Evolutionary conservation across 2,888 invertebrate genomes (phyloP), one percentile per base, ranked within the genome.

Genomic region (Bombylius discolor): DNA sequence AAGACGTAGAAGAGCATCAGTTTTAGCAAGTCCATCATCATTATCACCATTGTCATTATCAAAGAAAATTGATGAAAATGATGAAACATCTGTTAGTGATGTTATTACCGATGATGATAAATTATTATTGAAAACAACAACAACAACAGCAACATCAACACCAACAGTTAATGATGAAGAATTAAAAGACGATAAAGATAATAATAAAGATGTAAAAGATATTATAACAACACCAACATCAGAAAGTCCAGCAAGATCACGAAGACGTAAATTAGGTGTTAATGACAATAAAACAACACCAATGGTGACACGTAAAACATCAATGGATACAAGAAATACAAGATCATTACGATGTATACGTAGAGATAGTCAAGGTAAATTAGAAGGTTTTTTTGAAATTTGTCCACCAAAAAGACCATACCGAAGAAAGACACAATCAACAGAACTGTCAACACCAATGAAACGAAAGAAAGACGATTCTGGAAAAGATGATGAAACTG

Each of bases 111-210:
- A 51, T 12, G 49, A 42, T 34, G 36, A 13, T 11, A 36, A 58
- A 53, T 33, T 52, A 23, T 47, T 47, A 8, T 8, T 36, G 11
- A 14, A n/a, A n/a, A 14, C 14, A 4, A 14, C 45, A 7, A 1
- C 44, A 5, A 7, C 45, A 55, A 5, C 57, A 58, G 9, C 53
- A 52, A 31, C 58, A 52, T 8, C 58, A 56, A 31, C 59, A 57
- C 51, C 58, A 33, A 56, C 57, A 47, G 52, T 55, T 42, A 23
- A 60, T 4, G 61, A 61, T 47, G 52, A 60, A 5, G 56, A 63
- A 58, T 66, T 70, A 5, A 70, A 71, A 49, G 63, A 67, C 50
- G 70, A n/a, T 33, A 50, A 72, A 53, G 63, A 66, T 8, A 39
- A 65, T 4, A 68, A 70, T 46, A 62, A 59, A 32, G 61, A 62